Base-by-base conservation (phyloP, 2,113 vertebrate genomes). In the Glareola pratincola region DNA sequence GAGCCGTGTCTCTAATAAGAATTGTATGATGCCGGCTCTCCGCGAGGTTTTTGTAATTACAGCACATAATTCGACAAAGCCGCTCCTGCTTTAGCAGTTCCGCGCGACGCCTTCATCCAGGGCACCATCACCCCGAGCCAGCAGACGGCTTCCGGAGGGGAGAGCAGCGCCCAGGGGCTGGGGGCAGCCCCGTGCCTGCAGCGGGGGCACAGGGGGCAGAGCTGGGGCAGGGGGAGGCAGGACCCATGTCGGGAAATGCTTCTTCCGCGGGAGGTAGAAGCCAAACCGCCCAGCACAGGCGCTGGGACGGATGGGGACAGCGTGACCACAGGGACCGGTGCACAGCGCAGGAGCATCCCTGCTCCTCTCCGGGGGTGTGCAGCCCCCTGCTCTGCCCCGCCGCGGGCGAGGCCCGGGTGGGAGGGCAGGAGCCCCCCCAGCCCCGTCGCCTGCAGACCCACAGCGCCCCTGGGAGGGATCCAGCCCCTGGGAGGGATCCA, bases 101-200 rank as follows among this genome's bases (percentile, higher is more conserved):
- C 4, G 0, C 4, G 8, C 69, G 11, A 3, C 4, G 19, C 48
- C 12, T 10, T 2, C 73, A 9, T 3, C 22, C 73, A 0, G 43
- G 43, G 67, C 73, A 50, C 7, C 12, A 1, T 5, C 48, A 21
- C 48, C 8, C 36, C 1, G 0, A 24, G 1, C 5, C 16, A 3
- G 29, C 1, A 1, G 18, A 3, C 12, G 10, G 19, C 72, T 53
- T 5, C 72, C 3, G 39, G 5, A 5, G 6, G 32, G 67, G 39
- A 62, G 22, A 39, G 27, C 21, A 26, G 34, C 2, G 1, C 14
- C 24, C 8, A 18, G 64, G 23, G 8, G 2, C 8, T 3, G 12
- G 18, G 63, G 10, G 21, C 22, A 30, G 43, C 16, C 26, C 43
- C 41, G 27, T 8, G 20, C 4, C 59, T 14, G 26, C 21, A 2